Evolutionary conservation across 2,113 vertebrate species (phyloP).

Genomic region (Anhinga rufa): DNA sequence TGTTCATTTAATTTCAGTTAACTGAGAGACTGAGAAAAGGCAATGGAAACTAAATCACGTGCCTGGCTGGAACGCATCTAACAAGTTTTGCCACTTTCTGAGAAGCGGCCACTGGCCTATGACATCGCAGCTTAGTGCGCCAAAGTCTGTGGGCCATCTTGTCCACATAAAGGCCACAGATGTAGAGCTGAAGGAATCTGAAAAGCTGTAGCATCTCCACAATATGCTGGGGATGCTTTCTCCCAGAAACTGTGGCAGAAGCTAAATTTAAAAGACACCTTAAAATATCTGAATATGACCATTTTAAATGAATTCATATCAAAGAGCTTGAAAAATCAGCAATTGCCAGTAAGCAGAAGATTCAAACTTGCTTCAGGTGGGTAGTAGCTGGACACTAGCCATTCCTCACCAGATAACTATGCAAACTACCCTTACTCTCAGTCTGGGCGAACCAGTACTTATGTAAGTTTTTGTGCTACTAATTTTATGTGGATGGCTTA

Average conservation of each 20-base stretch:
- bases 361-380: background rate
- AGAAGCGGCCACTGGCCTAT: background rate
- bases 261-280: background rate
- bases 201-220: background rate
- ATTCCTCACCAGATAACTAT: background rate
- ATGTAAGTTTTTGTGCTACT: background rate
- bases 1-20: background rate
- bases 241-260: background rate
- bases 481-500: background rate
- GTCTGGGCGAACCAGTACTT: background rate
- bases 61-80: background rate
- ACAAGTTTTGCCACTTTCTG: background rate
- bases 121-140: background rate
- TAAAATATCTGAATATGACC: background rate
- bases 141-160: background rate
- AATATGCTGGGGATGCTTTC: background rate
- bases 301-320: background rate
- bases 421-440: background rate
- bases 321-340: background rate
- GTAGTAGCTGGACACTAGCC: background rate
- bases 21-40: background rate
- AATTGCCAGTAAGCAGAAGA: background rate
- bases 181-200: background rate
- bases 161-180: background rate
- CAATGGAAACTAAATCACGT: background rate